Conservation (phyloP, 2,888 invertebrate species). For the Aphidius colemani region DNA sequence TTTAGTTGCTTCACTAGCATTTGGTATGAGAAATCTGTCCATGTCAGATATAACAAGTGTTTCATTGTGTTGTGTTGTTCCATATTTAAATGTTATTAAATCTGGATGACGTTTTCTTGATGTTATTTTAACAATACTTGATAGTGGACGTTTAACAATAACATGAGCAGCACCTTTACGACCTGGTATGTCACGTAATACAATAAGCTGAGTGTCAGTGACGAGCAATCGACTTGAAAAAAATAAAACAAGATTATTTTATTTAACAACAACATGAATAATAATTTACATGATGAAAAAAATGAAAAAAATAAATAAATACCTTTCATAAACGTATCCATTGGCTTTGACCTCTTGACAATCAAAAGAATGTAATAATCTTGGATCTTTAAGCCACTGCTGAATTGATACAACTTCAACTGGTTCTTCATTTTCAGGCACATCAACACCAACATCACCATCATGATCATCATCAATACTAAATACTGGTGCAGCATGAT, state of each 20-base stretch:
- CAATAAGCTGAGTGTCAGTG: slow-evolving; percentile 83
- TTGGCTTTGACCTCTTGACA: slow-evolving; percentile 92
- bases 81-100: slow-evolving; percentile 96
- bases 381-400: slow-evolving; percentile 80
- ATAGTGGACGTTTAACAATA: slow-evolving; percentile 84
- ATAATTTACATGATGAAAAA: slow-evolving; percentile 20
- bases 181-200: slow-evolving; percentile 79
- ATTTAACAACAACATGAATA: not conserved
- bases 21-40: slow-evolving; percentile 90
- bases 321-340: slow-evolving; percentile 82
- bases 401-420: slow-evolving; percentile 82
- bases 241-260: not conserved
- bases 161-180: slow-evolving; percentile 82
- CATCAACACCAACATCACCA: slow-evolving; percentile 59
- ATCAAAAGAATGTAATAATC: slow-evolving; percentile 83
- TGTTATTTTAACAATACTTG: slow-evolving; percentile 95
- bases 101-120: slow-evolving; percentile 95
- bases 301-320: slow-evolving; percentile 19
- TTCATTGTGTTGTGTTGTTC: slow-evolving; percentile 76
- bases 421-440: slow-evolving; percentile 66
- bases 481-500: slow-evolving; percentile 84
- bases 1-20: slow-evolving; percentile 88
- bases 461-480: slow-evolving; percentile 90
- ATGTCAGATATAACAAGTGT: slow-evolving; percentile 82
- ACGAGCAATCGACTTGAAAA: slow-evolving; percentile 78